phyloP scores from a whole-genome alignment of 2,797 vertebrate species.

The Microcaecilia unicolor region DNA sequence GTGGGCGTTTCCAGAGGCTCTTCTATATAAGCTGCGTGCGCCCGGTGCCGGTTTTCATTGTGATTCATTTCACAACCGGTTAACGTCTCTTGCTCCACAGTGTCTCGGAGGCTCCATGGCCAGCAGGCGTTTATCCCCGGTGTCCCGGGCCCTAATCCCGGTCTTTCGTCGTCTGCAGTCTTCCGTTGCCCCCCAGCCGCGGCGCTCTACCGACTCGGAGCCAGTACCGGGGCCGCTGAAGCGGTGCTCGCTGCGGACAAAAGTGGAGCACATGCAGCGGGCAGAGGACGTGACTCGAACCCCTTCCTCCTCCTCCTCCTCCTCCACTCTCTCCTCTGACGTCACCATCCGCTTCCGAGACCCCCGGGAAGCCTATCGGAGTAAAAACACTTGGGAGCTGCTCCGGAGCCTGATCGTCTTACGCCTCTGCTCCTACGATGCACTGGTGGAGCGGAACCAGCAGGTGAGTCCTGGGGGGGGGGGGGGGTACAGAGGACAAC shows the following conservation, averaged over 20 bases:
- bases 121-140: background rate
- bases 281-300: background rate
- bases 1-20: no score
- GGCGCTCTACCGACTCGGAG: background rate
- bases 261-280: constrained; percentile 38
- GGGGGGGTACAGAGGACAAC: no score
- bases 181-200: background rate
- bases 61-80: no score
- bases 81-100: no score
- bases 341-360: constrained; percentile 70
- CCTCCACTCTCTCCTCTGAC: background rate
- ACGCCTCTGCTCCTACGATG: constrained; percentile 69
- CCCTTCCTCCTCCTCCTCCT: no score
- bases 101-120: rapidly evolving
- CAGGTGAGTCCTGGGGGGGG: no score
- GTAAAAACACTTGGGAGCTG: constrained; percentile 73
- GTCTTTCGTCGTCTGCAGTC: background rate
- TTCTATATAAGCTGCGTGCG: no score
- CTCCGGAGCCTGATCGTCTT: constrained; percentile 74
- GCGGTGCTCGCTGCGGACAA: background rate
- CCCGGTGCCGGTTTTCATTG: no score
- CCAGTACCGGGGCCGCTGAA: background rate
- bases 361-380: constrained; percentile 73
- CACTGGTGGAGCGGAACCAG: constrained; percentile 70
- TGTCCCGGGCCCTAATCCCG: rapidly evolving